Conservation (phyloP, 2,797 vertebrate species). For the Rhinoraja longicauda region DNA sequence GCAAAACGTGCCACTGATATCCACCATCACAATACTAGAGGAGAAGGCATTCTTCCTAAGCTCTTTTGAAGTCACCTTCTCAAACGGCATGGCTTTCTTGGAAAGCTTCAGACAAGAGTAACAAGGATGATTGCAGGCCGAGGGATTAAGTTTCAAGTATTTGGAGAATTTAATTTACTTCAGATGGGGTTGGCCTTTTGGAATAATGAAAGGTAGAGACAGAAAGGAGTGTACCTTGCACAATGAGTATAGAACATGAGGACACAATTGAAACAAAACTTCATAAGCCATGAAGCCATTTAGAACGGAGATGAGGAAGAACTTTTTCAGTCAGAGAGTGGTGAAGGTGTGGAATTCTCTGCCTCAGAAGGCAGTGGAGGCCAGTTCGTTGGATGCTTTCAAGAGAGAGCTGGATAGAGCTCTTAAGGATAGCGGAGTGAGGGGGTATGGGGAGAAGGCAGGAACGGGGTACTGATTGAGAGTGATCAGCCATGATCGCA, state of each 20-base stretch:
- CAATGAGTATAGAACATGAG: not conserved
- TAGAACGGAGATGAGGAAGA: too few relatives aligned
- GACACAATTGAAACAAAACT: not conserved
- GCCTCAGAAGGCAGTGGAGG: too few relatives aligned
- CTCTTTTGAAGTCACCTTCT: not conserved
- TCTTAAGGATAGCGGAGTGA: too few relatives aligned
- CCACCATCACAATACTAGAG: not conserved
- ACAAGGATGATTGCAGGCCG: not conserved
- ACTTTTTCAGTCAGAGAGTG: too few relatives aligned
- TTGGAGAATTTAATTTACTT: not conserved
- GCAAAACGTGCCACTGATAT: too few relatives aligned
- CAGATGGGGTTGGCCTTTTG: not conserved
- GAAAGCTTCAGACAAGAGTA: not conserved
- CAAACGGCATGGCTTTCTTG: not conserved
- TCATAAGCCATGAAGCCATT: not conserved
- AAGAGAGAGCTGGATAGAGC: too few relatives aligned
- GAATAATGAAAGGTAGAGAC: not conserved
- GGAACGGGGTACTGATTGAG: too few relatives aligned
- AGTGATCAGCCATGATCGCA: too few relatives aligned
- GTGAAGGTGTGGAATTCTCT: too few relatives aligned
- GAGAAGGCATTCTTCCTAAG: not conserved
- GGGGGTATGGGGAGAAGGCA: too few relatives aligned
- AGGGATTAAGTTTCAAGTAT: not conserved
- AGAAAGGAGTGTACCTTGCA: not conserved
- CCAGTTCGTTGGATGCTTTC: too few relatives aligned